Evolutionary conservation across 2,888 invertebrate species (phyloP), one percentile per base, ranked within the genome.

Genomic region (Drosophila gaucha): DNA sequence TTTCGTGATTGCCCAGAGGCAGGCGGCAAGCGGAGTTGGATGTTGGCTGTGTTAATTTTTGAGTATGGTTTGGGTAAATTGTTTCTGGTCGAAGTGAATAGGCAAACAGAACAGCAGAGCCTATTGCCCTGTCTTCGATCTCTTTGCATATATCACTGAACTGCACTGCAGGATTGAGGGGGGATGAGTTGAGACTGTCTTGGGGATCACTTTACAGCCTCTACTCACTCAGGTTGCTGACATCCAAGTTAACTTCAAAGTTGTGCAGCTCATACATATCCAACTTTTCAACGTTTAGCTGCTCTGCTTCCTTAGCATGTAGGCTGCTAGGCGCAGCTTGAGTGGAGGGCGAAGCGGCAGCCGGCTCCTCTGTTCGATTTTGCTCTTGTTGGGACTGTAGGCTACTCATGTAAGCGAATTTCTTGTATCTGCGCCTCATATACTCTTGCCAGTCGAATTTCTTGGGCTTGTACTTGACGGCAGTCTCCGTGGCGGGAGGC

Each of bases 1-100:
- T 84, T 85, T 79, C 76, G 78, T 82, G 78, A 87, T 82, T 86
- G 84, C 74, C 77, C 78, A 65, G 65, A 54, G 77, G 69, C 66
- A 22, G n/a, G 8, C 18, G 46, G 28, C 10, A 1, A 10, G 16
- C 6, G 12, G 18, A 70, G 65, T 14, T 31, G 14, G 35, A 33
- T n/a, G 8, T 8, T 14, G 31, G 28, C 26, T 18, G 41, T 38
- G 44, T 59, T 71, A 31, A 47, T 55, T 65, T 50, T 30, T 38
- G 41, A 20, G 36, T n/a, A 4, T 3, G 20, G 20, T n/a, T 46
- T 38, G 36, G 38, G 14, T 50, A 56, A 59, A 64, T 64, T 64
- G 73, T 52, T 72, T 52, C 22, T 38, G 46, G 18, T 41, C 30
- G 31, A 22, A 54, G 54, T 50, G 67, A 72, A 67, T 63, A 57